A percentile compares a stretch with the other conserved stretches of the same genome.
phyloP scores from a whole-genome alignment of 1,140 invertebrate species.

The Oryzaephilus surinamensis region DNA sequence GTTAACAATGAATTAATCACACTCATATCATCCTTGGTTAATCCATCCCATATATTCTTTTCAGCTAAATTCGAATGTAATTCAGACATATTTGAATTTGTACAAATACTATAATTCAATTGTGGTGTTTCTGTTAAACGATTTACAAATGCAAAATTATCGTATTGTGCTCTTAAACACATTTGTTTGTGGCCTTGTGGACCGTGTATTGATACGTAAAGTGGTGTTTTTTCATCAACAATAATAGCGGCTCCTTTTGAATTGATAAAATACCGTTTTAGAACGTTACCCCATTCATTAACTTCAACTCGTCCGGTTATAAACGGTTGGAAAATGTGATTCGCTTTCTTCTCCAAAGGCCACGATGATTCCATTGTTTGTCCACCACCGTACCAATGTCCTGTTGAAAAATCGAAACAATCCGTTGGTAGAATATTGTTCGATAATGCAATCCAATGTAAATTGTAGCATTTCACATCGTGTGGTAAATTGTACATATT shows the following conservation, averaged over 20 bases:
- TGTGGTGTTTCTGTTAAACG: constrained; percentile 50
- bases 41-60: constrained; percentile 68
- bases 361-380: constrained; percentile 65
- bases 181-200: constrained; percentile 43
- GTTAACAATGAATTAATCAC: constrained; percentile 63
- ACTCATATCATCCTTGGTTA: constrained; percentile 62
- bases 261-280: constrained; percentile 74
- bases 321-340: constrained; percentile 64
- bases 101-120: constrained; percentile 78
- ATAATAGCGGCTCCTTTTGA: constrained; percentile 72
- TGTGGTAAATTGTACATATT: constrained; percentile 44
- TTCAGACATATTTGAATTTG: constrained; percentile 55
- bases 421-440: constrained; percentile 58
- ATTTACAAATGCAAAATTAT: constrained; percentile 67
- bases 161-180: constrained; percentile 62
- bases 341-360: constrained; percentile 63
- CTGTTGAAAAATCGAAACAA: constrained; percentile 65
- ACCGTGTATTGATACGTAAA: constrained; percentile 65
- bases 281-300: constrained; percentile 67
- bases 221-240: constrained; percentile 62
- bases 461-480: constrained; percentile 61
- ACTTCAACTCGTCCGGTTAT: constrained; percentile 68
- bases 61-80: constrained; percentile 62
- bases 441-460: constrained; percentile 68
- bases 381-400: constrained; percentile 74